These are phyloP conservation scores for Venustaconcha ellipsiformis DNA, from an alignment of 1,140 invertebrate species.

Conservation along the genomic window DNA sequence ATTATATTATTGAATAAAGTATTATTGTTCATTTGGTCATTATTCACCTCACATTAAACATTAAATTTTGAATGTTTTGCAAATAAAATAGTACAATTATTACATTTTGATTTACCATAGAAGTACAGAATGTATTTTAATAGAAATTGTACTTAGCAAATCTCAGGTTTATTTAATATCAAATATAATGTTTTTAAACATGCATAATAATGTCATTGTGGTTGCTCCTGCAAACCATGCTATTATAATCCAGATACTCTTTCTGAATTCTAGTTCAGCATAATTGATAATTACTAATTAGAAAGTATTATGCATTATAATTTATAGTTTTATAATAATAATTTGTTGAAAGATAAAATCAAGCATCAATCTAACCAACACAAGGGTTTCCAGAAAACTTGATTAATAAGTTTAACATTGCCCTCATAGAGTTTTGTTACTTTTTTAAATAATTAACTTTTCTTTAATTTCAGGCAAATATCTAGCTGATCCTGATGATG, in stretches of 20 bases:
- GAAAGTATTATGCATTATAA: not conserved
- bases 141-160: too few relatives aligned
- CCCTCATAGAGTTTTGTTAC: not conserved
- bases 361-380: too few relatives aligned
- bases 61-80: too few relatives aligned
- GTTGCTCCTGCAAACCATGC: too few relatives aligned
- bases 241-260: too few relatives aligned
- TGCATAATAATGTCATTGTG: too few relatives aligned
- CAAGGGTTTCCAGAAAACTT: not conserved
- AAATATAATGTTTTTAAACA: too few relatives aligned
- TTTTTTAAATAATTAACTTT: not conserved
- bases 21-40: not conserved
- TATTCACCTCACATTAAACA: not conserved
- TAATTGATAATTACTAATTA: not conserved
- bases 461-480: conserved; percentile 26
- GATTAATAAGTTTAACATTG: not conserved
- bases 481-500: conserved; percentile 28
- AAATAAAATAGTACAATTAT: too few relatives aligned
- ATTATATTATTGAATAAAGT: not conserved
- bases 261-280: not conserved
- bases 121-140: too few relatives aligned
- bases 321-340: not conserved
- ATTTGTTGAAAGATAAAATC: not conserved
- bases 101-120: too few relatives aligned
- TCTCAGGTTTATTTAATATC: too few relatives aligned